Evolutionary conservation across 2,888 invertebrate species (phyloP).

Genomic region (Drosophila demipolita): DNA sequence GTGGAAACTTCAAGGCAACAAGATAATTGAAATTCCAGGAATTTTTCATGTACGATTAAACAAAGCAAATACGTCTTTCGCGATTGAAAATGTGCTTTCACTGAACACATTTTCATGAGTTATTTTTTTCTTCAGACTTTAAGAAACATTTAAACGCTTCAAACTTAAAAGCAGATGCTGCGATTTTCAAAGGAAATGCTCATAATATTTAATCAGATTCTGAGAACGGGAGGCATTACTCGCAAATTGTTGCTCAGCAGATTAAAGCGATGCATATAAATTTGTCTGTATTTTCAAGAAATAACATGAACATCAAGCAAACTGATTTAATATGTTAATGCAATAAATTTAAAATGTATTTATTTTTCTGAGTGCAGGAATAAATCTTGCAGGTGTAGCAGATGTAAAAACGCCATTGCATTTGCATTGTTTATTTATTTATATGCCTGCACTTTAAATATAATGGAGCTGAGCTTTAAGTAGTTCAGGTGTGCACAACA

Average conservation of each 20-base stretch:
- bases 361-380: constrained; percentile 4
- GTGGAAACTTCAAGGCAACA: constrained; percentile 33
- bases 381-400: not conserved
- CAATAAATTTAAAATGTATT: not conserved
- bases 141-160: not conserved
- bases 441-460: constrained; percentile 35
- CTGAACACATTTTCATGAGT: not conserved
- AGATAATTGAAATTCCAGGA: constrained; percentile 60
- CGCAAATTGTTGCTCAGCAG: not conserved
- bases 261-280: not conserved
- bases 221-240: not conserved
- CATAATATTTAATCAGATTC: not conserved
- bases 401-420: constrained; percentile 10
- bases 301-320: not conserved
- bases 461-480: constrained; percentile 25
- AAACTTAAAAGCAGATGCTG: not conserved
- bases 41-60: constrained; percentile 50
- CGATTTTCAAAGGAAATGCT: not conserved
- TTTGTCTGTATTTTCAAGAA: not conserved
- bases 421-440: constrained; percentile 49
- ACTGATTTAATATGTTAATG: constrained; percentile 1
- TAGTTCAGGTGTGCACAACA: constrained; percentile 26
- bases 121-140: not conserved
- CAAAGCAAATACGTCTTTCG: constrained; percentile 6
- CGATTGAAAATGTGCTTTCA: constrained; percentile 14